Evolutionary conservation across 2,113 vertebrate genomes (phyloP).

Genomic region (Butastur rufipennis): DNA sequence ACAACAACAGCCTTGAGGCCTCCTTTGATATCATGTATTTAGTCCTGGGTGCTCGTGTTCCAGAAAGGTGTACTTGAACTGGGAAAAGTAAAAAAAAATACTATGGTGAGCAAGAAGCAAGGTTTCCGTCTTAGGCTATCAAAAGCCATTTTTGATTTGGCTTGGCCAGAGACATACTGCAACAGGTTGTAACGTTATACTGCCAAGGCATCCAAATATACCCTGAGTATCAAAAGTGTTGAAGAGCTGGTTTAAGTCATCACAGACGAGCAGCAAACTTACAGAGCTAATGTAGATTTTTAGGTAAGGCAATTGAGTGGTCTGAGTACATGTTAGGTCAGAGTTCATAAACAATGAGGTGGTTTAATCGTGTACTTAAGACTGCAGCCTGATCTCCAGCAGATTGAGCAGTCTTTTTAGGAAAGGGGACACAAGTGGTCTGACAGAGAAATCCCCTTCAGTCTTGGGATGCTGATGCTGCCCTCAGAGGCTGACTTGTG

Average conservation of each 20-base stretch:
- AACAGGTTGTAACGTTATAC: neutral
- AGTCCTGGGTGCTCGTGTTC: neutral
- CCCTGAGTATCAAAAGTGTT: neutral
- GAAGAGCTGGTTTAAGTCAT: neutral
- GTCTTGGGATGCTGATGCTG: neutral
- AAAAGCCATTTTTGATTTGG: neutral
- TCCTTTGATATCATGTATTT: neutral
- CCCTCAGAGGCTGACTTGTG: neutral
- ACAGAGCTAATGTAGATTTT: neutral
- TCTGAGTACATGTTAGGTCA: neutral
- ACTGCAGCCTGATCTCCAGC: neutral
- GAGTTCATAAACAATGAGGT: neutral
- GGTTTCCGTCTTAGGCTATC: neutral
- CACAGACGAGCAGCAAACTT: neutral
- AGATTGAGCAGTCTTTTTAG: neutral
- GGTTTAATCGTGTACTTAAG: neutral
- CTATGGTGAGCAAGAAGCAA: neutral
- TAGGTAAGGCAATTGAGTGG: neutral
- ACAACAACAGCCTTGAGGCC: neutral
- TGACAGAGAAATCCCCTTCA: neutral
- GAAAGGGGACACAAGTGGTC: neutral
- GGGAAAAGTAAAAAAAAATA: neutral
- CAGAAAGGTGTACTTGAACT: neutral
- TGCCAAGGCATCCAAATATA: neutral
- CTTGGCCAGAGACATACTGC: neutral